These are phyloP conservation scores for Lithophane socia DNA, from an alignment of 2,888 invertebrate genomes.

Conservation along the genomic window DNA sequence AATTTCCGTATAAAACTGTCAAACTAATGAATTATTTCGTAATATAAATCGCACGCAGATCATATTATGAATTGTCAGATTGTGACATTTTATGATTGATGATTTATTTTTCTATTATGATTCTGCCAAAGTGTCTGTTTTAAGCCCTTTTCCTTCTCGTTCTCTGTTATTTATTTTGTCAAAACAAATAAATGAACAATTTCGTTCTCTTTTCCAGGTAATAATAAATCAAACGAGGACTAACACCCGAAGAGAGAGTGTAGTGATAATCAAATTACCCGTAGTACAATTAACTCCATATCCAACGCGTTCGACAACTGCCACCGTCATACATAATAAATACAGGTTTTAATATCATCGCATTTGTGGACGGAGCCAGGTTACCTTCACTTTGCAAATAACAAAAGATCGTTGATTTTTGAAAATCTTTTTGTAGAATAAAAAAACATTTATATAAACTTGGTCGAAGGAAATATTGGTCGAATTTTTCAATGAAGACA, in stretches of 20 bases:
- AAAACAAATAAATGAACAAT: neutral
- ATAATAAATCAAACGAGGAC: slow-evolving; percentile 68
- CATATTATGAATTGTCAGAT: too few relatives aligned
- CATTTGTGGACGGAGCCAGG: slow-evolving; percentile 21
- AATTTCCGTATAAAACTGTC: too few relatives aligned
- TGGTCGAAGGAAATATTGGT: neutral
- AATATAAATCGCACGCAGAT: too few relatives aligned
- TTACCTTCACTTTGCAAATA: neutral
- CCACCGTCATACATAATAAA: slow-evolving; percentile 63
- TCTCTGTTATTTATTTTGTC: neutral
- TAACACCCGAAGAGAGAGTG: slow-evolving; percentile 71
- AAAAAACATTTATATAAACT: too few relatives aligned
- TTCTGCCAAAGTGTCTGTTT: too few relatives aligned
- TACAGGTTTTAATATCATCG: slow-evolving; percentile 30
- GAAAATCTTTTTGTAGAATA: too few relatives aligned
- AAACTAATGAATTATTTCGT: too few relatives aligned
- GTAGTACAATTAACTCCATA: slow-evolving; percentile 88
- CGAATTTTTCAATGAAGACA: neutral
- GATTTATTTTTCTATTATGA: too few relatives aligned
- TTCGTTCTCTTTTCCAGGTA: slow-evolving; percentile 75
- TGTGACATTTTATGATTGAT: too few relatives aligned
- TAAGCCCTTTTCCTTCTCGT: too few relatives aligned
- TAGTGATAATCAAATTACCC: slow-evolving; percentile 75
- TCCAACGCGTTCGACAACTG: slow-evolving; percentile 78
- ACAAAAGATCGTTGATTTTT: neutral